Conservation (phyloP, 2,888 invertebrate genomes). For the Synanthedon vespiformis region DNA sequence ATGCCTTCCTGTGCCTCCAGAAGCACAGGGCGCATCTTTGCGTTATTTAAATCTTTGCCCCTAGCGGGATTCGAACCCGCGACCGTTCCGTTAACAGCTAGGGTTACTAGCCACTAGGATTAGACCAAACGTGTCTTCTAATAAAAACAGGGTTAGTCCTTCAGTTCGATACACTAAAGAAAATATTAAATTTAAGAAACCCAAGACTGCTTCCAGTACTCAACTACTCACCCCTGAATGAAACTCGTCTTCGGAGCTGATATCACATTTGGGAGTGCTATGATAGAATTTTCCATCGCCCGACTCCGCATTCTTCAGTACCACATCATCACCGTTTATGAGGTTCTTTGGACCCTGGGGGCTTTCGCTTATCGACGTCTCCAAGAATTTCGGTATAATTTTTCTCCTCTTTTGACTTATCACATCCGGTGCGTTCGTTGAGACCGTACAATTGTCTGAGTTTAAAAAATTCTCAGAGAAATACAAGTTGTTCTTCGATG, state of each 20-base stretch:
- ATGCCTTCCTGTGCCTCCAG: too few relatives aligned
- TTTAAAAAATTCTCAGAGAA: constrained; percentile 50
- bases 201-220: constrained; percentile 8
- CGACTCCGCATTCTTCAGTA: constrained; percentile 17
- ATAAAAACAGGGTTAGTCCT: too few relatives aligned
- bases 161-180: too few relatives aligned
- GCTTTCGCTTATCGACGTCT: constrained; percentile 10
- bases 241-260: constrained; percentile 26
- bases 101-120: too few relatives aligned
- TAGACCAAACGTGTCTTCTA: too few relatives aligned
- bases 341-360: constrained; percentile 18
- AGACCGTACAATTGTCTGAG: constrained; percentile 33
- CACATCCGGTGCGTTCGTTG: constrained; percentile 32
- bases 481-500: constrained; percentile 60
- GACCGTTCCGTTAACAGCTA: too few relatives aligned
- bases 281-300: constrained; percentile 15
- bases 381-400: constrained; percentile 29
- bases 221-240: constrained; percentile 40
- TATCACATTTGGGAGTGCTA: constrained; percentile 31
- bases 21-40: too few relatives aligned
- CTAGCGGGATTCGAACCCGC: too few relatives aligned
- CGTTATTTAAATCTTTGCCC: too few relatives aligned
- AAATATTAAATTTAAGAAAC: too few relatives aligned
- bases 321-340: constrained; percentile 14
- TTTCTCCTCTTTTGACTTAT: constrained; percentile 29